Conservation (phyloP, 2,797 vertebrate species). For the Naso thynnoides region DNA sequence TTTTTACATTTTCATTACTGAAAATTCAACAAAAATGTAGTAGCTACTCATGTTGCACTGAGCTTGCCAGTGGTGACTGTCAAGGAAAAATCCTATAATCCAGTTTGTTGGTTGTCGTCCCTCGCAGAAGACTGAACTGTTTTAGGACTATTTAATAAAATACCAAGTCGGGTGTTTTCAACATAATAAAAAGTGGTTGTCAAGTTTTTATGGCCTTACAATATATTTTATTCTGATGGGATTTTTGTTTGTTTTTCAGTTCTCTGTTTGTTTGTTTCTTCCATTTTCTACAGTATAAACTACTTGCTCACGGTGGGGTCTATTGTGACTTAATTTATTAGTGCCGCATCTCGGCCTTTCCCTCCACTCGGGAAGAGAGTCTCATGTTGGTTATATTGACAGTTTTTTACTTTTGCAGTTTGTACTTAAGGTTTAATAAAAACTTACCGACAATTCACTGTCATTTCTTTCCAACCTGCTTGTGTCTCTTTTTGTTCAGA, state of each 20-base stretch:
- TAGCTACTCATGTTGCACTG: constrained; percentile 99
- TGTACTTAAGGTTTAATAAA: constrained; percentile 99
- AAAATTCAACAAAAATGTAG: constrained; percentile 91
- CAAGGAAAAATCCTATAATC: constrained; percentile 93
- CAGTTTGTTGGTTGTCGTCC: constrained; percentile 94
- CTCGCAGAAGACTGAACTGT: constrained; percentile 97
- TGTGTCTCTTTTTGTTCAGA: constrained; percentile 51
- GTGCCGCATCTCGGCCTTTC: constrained; percentile 94
- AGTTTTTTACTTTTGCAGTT: constrained; percentile 99
- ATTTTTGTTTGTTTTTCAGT: constrained; percentile 85
- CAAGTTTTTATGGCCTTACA: constrained; percentile 99
- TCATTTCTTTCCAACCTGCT: constrained; percentile 73
- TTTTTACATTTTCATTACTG: constrained; percentile 98
- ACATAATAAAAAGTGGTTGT: constrained; percentile 91
- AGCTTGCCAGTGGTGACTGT: constrained; percentile 97
- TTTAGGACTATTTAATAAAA: constrained; percentile 98
- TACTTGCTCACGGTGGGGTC: constrained; percentile 95
- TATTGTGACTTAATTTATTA: constrained; percentile 98
- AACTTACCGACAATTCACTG: constrained; percentile 88
- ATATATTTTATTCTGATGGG: constrained; percentile 88
- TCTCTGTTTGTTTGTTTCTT: constrained; percentile 81
- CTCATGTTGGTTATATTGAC: constrained; percentile 97
- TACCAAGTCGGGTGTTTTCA: constrained; percentile 95
- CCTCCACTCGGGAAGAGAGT: constrained; percentile 90
- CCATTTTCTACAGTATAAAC: constrained; percentile 93